A percentile compares a stretch with the other conserved stretches of the same genome.
phyloP scores from a whole-genome alignment of 2,113 vertebrate species.

The Dryoscopus gambensis region DNA sequence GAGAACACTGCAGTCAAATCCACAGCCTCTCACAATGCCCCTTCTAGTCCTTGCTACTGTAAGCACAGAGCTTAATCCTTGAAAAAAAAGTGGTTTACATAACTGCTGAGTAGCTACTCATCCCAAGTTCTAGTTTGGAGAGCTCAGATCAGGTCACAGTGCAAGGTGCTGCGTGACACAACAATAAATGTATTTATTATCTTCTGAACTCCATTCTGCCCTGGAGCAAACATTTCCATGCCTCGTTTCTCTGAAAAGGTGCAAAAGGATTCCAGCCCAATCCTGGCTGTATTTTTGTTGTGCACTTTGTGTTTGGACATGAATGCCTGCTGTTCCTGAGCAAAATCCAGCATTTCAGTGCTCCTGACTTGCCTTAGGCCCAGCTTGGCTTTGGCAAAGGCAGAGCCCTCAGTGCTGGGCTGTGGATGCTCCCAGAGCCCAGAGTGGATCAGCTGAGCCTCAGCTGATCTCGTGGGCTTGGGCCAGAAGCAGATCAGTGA shows the following conservation, averaged over 20 bases:
- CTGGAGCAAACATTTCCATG: background rate
- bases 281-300: background rate
- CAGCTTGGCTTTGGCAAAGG: background rate
- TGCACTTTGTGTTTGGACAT: background rate
- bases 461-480: background rate
- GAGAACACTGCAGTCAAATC: background rate
- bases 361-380: background rate
- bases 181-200: background rate
- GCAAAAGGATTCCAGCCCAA: background rate
- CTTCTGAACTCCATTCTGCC: background rate
- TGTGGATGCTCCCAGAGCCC: background rate
- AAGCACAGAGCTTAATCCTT: background rate
- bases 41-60: background rate
- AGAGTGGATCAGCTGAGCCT: background rate
- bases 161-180: background rate
- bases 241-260: background rate
- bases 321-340: background rate
- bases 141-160: background rate
- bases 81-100: background rate
- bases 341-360: background rate
- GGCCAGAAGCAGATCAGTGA: background rate
- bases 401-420: background rate
- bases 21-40: background rate
- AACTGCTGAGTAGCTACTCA: background rate
- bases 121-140: background rate